phyloP scores from a whole-genome alignment of 92 coral and sea anemone species.

The Parazoanthus darwini region DNA sequence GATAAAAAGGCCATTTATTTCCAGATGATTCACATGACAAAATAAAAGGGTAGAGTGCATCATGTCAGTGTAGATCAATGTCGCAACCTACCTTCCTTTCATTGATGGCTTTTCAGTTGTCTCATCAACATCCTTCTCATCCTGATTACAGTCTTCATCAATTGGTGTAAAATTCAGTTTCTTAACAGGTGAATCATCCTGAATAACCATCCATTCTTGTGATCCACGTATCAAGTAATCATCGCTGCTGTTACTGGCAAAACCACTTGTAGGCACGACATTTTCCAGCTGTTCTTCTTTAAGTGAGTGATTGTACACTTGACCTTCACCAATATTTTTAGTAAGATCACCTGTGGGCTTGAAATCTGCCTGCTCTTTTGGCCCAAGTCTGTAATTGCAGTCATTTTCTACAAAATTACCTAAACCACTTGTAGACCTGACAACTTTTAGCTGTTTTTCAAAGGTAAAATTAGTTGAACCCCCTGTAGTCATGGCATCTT shows the following conservation, averaged over 20 bases:
- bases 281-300: background rate
- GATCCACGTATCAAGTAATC: background rate
- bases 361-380: background rate
- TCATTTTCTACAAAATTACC: background rate
- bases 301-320: background rate
- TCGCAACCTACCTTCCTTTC: constrained; percentile 9
- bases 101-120: background rate
- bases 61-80: too few relatives aligned
- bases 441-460: background rate
- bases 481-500: background rate
- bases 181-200: constrained; percentile 11
- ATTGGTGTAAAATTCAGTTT: constrained; percentile 18
- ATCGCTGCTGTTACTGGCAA: background rate
- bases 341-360: background rate
- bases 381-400: background rate
- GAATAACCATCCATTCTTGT: background rate
- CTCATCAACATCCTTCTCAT: background rate
- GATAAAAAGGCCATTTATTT: background rate
- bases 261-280: background rate
- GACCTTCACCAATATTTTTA: background rate
- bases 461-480: background rate
- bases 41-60: background rate
- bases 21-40: background rate
- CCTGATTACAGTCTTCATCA: background rate
- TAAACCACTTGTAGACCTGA: background rate